A percentile compares a stretch with the other conserved stretches of the same genome.
These are phyloP conservation scores for Hemicentrotus pulcherrimus DNA, from an alignment of 35 echinoderm and acorn worm genomes.

Conservation along the genomic window DNA sequence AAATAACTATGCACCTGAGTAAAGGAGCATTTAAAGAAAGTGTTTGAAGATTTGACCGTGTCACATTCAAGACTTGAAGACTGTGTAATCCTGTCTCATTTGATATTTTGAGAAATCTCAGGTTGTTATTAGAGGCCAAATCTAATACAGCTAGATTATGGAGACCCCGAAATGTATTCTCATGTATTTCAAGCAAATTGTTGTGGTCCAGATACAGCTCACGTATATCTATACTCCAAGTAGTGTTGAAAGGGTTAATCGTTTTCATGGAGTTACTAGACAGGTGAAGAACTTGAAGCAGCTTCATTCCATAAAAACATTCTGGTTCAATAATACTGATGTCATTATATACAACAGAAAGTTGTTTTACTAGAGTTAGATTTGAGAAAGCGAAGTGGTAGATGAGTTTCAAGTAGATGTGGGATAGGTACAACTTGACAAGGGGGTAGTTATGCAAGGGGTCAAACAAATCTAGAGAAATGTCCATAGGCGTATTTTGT, in stretches of 20 bases:
- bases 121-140: neutral
- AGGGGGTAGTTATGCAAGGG: neutral
- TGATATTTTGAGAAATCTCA: neutral
- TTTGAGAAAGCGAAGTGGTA: neutral
- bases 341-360: neutral
- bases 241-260: neutral
- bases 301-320: neutral
- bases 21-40: neutral
- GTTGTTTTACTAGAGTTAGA: neutral
- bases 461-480: neutral
- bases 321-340: constrained; percentile 2
- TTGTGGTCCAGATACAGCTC: neutral
- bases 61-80: constrained; percentile 18
- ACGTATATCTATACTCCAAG: neutral
- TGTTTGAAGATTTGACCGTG: neutral
- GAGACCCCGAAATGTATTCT: neutral
- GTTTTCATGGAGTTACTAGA: neutral
- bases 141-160: neutral
- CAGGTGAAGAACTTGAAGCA: neutral
- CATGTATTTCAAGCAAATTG: neutral
- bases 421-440: neutral
- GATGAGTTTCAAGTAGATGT: neutral
- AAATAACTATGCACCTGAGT: neutral
- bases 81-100: neutral
- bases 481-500: neutral